Evolutionary conservation across 37 sponge, comb jelly and placozoan species (phyloP).

Genomic region (Spongilla lacustris): DNA sequence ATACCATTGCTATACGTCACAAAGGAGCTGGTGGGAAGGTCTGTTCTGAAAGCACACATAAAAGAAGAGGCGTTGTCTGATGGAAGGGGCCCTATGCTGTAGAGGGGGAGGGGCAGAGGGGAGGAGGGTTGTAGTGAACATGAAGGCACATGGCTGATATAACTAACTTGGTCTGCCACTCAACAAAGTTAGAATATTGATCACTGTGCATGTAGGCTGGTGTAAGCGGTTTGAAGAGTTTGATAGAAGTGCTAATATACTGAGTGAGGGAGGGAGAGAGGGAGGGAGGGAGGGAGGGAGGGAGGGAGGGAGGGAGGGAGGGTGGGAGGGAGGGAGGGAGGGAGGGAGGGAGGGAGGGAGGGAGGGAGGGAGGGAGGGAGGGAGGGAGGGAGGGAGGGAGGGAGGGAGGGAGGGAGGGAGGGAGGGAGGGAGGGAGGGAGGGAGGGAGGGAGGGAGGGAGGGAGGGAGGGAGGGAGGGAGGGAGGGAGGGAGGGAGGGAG

Average conservation of each 20-base stretch:
- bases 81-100: neutral
- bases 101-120: neutral
- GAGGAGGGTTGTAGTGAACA: neutral
- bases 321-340: conserved; percentile 24
- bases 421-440: conserved; percentile 27
- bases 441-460: conserved; percentile 35
- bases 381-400: conserved; percentile 27
- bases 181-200: too few relatives aligned
- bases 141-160: too few relatives aligned
- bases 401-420: conserved; percentile 35
- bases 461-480: conserved; percentile 27
- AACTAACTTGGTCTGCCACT: too few relatives aligned
- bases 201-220: too few relatives aligned
- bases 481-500: conserved; percentile 35
- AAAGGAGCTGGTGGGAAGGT: neutral
- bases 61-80: neutral
- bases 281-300: conserved; percentile 22
- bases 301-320: conserved; percentile 23
- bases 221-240: neutral
- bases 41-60: neutral
- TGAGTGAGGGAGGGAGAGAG: neutral
- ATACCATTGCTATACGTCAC: neutral
- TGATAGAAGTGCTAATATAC: neutral
- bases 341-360: conserved; percentile 31
- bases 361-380: conserved; percentile 27